These are phyloP conservation scores for Glaucomys volans DNA, from an alignment of 2,113 vertebrate genomes.

Conservation along the genomic window DNA sequence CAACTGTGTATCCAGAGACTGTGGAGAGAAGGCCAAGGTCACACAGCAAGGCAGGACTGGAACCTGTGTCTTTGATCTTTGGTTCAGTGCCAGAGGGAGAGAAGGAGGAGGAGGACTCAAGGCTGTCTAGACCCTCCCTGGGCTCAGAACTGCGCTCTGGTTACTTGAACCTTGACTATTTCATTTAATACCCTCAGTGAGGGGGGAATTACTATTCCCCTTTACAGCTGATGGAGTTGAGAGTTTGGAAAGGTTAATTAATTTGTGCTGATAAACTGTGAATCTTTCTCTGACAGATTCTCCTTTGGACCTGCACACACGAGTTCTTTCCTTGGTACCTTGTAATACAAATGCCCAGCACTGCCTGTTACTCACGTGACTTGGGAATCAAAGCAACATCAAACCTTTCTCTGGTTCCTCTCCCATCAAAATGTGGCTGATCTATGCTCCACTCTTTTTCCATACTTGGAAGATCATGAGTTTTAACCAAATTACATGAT, in stretches of 20 bases:
- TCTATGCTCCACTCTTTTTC: background rate
- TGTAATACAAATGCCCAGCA: no score
- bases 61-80: background rate
- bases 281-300: background rate
- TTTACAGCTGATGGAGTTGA: background rate
- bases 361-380: rapidly evolving
- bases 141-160: background rate
- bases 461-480: background rate
- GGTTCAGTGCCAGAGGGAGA: background rate
- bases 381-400: background rate
- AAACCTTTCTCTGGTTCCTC: background rate
- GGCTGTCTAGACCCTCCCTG: background rate
- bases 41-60: background rate
- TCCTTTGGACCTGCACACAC: background rate
- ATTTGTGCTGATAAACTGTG: background rate
- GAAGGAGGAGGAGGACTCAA: background rate
- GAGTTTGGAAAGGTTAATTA: background rate
- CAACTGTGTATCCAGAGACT: background rate
- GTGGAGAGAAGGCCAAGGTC: background rate
- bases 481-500: background rate
- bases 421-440: background rate
- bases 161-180: background rate
- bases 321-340: background rate
- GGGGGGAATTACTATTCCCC: background rate
- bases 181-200: background rate